Evolutionary conservation across 1,140 invertebrate species (phyloP).

Genomic region (Babylonia areolata): DNA sequence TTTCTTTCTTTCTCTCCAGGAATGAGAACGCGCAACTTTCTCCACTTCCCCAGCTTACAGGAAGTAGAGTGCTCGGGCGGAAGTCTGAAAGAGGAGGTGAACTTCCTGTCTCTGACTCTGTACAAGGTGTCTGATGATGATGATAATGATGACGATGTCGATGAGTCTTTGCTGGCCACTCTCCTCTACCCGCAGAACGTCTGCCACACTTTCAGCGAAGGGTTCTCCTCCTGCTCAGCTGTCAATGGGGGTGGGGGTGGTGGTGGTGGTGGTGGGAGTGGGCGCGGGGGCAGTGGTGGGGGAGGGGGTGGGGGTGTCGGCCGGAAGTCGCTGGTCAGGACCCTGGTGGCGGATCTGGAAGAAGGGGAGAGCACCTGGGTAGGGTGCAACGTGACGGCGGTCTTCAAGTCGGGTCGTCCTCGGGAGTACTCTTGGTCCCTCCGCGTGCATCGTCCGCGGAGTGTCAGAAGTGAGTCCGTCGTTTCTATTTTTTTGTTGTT

Average conservation of each 20-base stretch:
- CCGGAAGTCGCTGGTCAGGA: neutral
- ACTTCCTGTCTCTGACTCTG: constrained; percentile 22
- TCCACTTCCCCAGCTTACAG: constrained; percentile 14
- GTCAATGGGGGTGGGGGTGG: neutral
- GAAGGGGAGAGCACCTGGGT: neutral
- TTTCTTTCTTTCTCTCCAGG: constrained; percentile 8
- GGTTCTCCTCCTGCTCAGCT: constrained; percentile 7
- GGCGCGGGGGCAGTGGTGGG: neutral
- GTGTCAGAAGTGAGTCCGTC: neutral
- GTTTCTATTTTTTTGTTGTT: no score
- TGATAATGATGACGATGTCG: no score
- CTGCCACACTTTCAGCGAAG: constrained; percentile 8
- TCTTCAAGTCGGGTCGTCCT: neutral
- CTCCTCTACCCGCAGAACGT: neutral
- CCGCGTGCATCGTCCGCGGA: neutral
- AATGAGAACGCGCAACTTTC: constrained; percentile 10
- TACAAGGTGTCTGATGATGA: neutral
- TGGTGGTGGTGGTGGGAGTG: neutral
- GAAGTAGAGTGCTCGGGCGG: constrained; percentile 31
- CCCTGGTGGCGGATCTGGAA: constrained; percentile 15
- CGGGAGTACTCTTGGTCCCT: neutral
- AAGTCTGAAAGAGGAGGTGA: neutral
- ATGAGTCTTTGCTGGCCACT: neutral
- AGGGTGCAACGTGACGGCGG: constrained; percentile 14
- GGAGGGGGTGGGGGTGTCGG: neutral